phyloP scores from a whole-genome alignment of 1,140 invertebrate species.

The Caenorhabditis elegans region WBcel235 BX284602.5:4505001-4505500 shows the following conservation, averaged over 20 bases:
- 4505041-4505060: slow-evolving; percentile 10
- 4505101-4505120: neutral
- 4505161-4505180: neutral
- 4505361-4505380: too few relatives aligned
- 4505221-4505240: too few relatives aligned
- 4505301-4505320: neutral
- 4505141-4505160: neutral
- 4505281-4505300: neutral
- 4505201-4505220: too few relatives aligned
- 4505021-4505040: neutral
- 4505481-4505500: too few relatives aligned
- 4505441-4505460: too few relatives aligned
- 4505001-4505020: neutral
- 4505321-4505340: neutral
- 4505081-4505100: neutral
- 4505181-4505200: too few relatives aligned
- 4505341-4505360: neutral
- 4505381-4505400: too few relatives aligned
- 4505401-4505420: too few relatives aligned
- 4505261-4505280: too few relatives aligned
- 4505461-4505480: too few relatives aligned
- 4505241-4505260: neutral
- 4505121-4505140: neutral
- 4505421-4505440: too few relatives aligned
- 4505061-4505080: neutral